Base-by-base conservation (phyloP, 2,113 vertebrate species). In the Ochotona princeps region DNA sequence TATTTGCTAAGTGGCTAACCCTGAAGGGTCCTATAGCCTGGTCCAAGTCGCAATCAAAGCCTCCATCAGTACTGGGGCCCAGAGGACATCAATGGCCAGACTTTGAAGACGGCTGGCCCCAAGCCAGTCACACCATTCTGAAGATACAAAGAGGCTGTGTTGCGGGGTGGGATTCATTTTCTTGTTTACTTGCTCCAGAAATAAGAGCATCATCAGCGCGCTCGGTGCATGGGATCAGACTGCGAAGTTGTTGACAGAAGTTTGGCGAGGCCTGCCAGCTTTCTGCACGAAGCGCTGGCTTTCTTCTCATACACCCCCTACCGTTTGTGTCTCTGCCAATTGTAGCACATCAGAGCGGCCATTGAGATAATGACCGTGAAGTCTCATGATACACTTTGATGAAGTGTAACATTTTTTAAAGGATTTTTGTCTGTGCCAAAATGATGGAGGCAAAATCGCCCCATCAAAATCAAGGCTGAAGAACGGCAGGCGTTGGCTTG, bases 141-240 rank as follows among this genome's bases (percentile, higher is more conserved):
- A 98, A 97, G 98, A 98, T 97, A 99, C 98, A 98, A 98, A 98
- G 98, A 98, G 98, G 94, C 98, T 98, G 98, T 99, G 98, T 98
- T 98, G 98, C 97, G 85, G 96, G 96, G 98, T 98, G 98, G 98
- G 98, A 98, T 99, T 98, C 97, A 98, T 98, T 98, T 98, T 98
- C 98, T 98, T 98, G 98, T 99, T 99, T 98, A 99, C 98, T 98
- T 99, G 98, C 98, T 98, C 97, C 97, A 98, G 98, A 98, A 99
- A 99, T 98, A 98, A 98, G 98, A 98, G 98, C 98, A 98, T 98
- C 98, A 98, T 98, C 98, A 98, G 97, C 98, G 98, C 93, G 82
- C 98, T 98, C 98, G 97, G 98, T 98, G 97, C 98, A 98, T 98
- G 92, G 96, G 97, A 98, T 98, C 98, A 98, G 98, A 98, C 97